Percentiles rank a stretch among this genome's conserved stretches.
Evolutionary conservation across 2,888 invertebrate genomes (phyloP).

Genomic region (Tricholauxania praeusta): DNA sequence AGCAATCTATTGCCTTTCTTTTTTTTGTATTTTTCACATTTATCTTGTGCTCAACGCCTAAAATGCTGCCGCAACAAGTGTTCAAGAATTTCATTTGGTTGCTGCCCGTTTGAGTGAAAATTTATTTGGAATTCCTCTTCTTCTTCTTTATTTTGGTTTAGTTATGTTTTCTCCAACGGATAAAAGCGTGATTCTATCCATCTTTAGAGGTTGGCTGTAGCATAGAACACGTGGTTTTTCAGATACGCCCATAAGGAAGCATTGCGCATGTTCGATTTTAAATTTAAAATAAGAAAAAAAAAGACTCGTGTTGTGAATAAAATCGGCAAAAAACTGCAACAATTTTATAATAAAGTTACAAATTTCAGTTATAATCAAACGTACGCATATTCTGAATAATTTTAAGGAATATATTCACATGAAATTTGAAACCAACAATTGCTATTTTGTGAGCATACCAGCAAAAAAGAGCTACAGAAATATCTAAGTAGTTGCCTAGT

Average conservation of each 20-base stretch:
- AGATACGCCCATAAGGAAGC: neutral
- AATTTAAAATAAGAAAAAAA: neutral
- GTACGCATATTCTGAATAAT: no score
- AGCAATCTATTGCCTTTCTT: neutral
- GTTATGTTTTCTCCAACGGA: neutral
- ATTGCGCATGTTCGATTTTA: constrained; percentile 19
- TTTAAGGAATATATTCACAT: no score
- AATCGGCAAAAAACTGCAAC: no score
- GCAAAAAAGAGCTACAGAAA: no score
- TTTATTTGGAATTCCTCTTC: neutral
- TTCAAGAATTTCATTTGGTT: no score
- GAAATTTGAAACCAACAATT: no score
- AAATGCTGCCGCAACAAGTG: neutral
- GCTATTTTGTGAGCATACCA: no score
- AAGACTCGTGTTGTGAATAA: neutral
- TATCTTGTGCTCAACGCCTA: no score
- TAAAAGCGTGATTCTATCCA: constrained; percentile 6
- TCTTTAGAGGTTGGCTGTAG: constrained; percentile 2
- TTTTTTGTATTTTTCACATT: neutral
- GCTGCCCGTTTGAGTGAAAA: constrained; percentile 6
- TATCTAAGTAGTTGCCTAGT: no score
- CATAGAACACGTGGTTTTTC: neutral
- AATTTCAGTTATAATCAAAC: no score
- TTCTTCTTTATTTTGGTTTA: neutral
- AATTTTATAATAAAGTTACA: no score